phyloP scores from a whole-genome alignment of 2,888 invertebrate genomes.

The Onchidella celtica region DNA sequence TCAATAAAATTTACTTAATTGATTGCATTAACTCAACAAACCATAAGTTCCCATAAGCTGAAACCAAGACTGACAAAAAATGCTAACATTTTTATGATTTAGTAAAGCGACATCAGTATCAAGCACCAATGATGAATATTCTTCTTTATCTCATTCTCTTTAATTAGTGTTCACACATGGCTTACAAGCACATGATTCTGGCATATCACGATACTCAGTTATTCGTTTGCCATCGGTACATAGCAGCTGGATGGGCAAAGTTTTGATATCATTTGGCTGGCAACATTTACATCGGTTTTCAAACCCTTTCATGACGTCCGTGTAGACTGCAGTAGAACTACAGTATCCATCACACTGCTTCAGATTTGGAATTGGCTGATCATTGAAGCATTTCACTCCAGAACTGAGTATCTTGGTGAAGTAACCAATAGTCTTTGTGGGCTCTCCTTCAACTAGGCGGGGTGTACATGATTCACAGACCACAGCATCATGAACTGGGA shows the following conservation, averaged over 20 bases:
- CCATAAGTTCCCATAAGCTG: no score
- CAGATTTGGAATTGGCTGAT: constrained; percentile 60
- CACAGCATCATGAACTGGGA: no score
- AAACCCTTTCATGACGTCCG: constrained; percentile 62
- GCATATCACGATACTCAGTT: constrained; percentile 61
- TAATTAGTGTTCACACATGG: no score
- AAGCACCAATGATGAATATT: no score
- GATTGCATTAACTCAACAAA: no score
- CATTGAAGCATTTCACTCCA: constrained; percentile 59
- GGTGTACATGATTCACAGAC: constrained; percentile 60
- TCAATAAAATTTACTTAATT: no score
- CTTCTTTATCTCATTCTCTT: no score
- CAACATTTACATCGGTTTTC: constrained; percentile 68
- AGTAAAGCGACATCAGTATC: no score
- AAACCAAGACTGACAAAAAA: no score
- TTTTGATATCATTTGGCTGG: constrained; percentile 58
- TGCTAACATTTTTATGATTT: no score
- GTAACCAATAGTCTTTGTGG: constrained; percentile 59
- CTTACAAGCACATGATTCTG: constrained; percentile 65
- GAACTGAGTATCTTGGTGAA: constrained; percentile 57
- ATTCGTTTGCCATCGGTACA: constrained; percentile 64
- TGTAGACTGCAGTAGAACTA: constrained; percentile 61
- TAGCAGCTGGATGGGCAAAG: constrained; percentile 59
- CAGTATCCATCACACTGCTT: constrained; percentile 70
- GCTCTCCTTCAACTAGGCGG: constrained; percentile 58